Evolutionary conservation across 1,140 invertebrate genomes (phyloP).

Genomic region (Bombus balteatus): DNA sequence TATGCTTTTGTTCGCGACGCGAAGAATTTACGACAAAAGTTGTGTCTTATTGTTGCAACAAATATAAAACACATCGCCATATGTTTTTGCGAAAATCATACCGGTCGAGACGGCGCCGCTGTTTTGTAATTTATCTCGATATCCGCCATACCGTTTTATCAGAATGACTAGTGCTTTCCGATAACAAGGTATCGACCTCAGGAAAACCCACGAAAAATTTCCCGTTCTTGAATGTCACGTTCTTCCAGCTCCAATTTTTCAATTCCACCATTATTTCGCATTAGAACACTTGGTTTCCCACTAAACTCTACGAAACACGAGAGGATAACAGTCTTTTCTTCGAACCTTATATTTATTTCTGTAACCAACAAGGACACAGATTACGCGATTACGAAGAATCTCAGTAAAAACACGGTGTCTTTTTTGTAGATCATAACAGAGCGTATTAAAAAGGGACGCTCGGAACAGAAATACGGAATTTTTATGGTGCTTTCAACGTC

Average conservation of each 20-base stretch:
- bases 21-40: not conserved
- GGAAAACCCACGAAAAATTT: constrained; percentile 31
- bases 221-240: not conserved
- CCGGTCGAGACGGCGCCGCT: not conserved
- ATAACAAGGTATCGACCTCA: constrained; percentile 64
- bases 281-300: not conserved
- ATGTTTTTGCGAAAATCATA: constrained; percentile 21
- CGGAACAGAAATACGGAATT: not conserved
- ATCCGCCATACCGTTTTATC: constrained; percentile 59
- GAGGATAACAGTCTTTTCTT: too few relatives aligned
- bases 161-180: constrained; percentile 55
- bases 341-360: not conserved
- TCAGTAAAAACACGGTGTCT: not conserved
- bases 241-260: constrained; percentile 12
- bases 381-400: not conserved
- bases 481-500: not conserved
- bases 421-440: not conserved
- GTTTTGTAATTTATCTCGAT: constrained; percentile 64
- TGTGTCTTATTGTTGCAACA: not conserved
- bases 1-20: not conserved
- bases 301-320: not conserved
- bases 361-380: not conserved
- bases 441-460: not conserved
- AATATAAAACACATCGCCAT: not conserved
- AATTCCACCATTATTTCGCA: not conserved